phyloP scores from a whole-genome alignment of 2,113 vertebrate species.

The Neolamprologus brichardi region DNA sequence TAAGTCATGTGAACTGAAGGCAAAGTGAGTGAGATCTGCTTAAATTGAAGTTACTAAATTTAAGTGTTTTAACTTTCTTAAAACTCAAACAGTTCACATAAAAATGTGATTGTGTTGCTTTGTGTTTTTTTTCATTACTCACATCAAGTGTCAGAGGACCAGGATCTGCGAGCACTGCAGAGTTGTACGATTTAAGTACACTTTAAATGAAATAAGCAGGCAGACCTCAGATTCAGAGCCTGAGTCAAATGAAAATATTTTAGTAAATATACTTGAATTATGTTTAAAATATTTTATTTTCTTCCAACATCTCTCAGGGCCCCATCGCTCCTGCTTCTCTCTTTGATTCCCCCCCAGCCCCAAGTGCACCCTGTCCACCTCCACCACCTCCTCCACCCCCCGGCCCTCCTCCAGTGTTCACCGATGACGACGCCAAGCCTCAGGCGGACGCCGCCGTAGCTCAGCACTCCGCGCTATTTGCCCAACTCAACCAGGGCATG shows the following conservation, averaged over 20 bases:
- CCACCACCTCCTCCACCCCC: conserved; percentile 71
- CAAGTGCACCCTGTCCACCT: conserved; percentile 59
- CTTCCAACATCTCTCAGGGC: conserved; percentile 68
- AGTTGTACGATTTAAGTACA: neutral
- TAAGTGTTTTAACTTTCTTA: neutral
- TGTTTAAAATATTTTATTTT: neutral
- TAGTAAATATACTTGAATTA: neutral
- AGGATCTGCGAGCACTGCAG: neutral
- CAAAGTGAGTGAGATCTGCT: neutral
- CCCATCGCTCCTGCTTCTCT: conserved; percentile 75
- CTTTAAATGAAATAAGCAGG: neutral
- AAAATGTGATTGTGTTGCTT: neutral
- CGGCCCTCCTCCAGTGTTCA: conserved; percentile 72
- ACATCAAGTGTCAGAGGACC: neutral
- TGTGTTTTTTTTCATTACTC: neutral
- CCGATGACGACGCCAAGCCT: conserved; percentile 48
- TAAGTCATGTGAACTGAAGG: neutral
- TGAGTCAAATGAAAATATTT: neutral
- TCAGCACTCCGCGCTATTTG: conserved; percentile 83
- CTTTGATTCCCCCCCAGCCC: conserved; percentile 23
- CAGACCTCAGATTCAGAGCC: neutral
- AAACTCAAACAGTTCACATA: neutral
- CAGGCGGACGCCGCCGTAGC: conserved; percentile 56
- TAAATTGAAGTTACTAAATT: neutral
- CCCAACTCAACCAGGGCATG: conserved; percentile 92